Base-by-base conservation (phyloP, 2,797 vertebrate genomes). In the Pagetopsis macropterus region DNA sequence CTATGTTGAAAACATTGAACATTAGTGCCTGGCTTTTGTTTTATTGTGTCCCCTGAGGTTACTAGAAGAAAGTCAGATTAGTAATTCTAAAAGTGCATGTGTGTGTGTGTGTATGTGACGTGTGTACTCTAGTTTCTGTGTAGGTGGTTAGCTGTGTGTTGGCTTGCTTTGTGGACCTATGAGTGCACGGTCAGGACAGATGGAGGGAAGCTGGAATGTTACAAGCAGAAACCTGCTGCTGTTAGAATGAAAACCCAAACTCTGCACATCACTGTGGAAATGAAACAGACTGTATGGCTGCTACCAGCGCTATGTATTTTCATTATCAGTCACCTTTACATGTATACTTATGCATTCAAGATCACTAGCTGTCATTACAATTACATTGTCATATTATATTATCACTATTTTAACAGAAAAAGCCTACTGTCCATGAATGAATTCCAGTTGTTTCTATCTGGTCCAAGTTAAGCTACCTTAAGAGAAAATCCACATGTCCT, bases 171-270 rank as follows among this genome's bases (percentile, higher is more conserved):
- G 41, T n/a, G 37, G 33, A 52, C 31, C 37, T 23, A 14, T 9
- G 55, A 37, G 6, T 54, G 37, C 31, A 11, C 45, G 23, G 41
- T 51, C 37, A 27, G 41, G 51, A 37, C 45, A 49, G 50, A 59
- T 1, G 19, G 13, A 37, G 62, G 33, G 62, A 52, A 64, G 57
- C 51, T 27, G 66, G 75, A 68, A 81, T 81, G 78, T 40, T 49
- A 50, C 78, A 55, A 49, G 74, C 65, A 73, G 55, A 73, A 65
- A 82, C 79, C 66, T 78, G 52, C 65, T 59, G 59, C 43, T 44
- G 16, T 48, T 43, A 33, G 16, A 51, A 23, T 14, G 10, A 11
- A 49, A 41, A 27, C 8, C 15, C 5, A 27, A 21, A 0, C 10
- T 21, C 16, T 40, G 11, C 17, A 48, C 37, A 14, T 57, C 23